Percentiles rank a stretch among this genome's conserved stretches.
These are phyloP conservation scores for Lepidurus arcticus DNA, from an alignment of 1,140 invertebrate species.

Conservation along the genomic window DNA sequence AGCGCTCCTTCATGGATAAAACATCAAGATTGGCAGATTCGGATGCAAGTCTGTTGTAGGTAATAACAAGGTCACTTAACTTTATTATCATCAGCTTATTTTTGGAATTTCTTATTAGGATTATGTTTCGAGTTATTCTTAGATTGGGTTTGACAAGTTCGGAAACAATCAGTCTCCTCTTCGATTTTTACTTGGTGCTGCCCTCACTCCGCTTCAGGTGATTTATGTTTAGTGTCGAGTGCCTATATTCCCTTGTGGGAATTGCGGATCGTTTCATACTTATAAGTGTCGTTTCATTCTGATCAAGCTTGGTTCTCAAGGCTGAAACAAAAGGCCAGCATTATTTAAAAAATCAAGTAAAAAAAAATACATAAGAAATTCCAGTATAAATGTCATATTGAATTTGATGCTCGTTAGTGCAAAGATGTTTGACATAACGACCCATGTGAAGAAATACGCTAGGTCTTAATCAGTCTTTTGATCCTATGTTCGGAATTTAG, in stretches of 20 bases:
- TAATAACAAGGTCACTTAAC: neutral
- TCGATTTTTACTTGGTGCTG: neutral
- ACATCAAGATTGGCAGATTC: slow-evolving; percentile 24
- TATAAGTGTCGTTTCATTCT: slow-evolving; percentile 38
- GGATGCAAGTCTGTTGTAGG: slow-evolving; percentile 18
- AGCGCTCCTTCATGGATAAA: slow-evolving; percentile 37
- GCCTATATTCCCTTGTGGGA: neutral
- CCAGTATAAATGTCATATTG: too few relatives aligned
- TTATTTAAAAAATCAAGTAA: neutral
- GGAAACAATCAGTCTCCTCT: slow-evolving; percentile 30
- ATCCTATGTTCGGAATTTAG: too few relatives aligned
- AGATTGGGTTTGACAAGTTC: slow-evolving; percentile 31
- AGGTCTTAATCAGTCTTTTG: too few relatives aligned
- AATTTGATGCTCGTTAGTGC: too few relatives aligned
- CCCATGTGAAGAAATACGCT: too few relatives aligned
- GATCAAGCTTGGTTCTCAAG: slow-evolving; percentile 19
- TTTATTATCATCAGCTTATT: neutral
- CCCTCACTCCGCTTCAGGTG: neutral
- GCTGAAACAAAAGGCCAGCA: neutral
- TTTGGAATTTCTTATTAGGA: neutral
- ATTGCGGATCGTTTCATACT: slow-evolving; percentile 23
- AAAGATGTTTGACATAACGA: too few relatives aligned
- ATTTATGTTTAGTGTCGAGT: neutral
- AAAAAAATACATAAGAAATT: neutral
- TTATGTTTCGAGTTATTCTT: neutral